Percentiles rank a stretch among this genome's conserved stretches.
These are phyloP conservation scores for Gisinianus flammeolus DNA, from an alignment of 2,888 invertebrate genomes.

Conservation along the genomic window DNA sequence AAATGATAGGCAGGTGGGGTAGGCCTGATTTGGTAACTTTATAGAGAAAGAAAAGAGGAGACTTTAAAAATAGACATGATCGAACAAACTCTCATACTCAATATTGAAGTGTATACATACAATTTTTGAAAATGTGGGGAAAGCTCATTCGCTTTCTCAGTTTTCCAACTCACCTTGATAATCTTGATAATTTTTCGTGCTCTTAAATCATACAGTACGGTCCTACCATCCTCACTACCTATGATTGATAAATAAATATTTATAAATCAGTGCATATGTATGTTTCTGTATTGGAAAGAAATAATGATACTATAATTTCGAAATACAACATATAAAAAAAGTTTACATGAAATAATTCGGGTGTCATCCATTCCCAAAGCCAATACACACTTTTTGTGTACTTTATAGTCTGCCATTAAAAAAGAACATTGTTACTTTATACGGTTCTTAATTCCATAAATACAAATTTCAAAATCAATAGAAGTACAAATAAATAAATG, in stretches of 20 bases:
- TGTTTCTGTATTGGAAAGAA: no score
- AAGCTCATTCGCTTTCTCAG: no score
- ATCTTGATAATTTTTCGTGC: constrained; percentile 32
- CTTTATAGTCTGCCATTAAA: constrained; percentile 20
- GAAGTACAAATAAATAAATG: not conserved
- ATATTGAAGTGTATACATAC: no score
- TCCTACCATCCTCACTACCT: constrained; percentile 52
- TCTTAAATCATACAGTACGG: constrained; percentile 44
- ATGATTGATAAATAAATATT: no score
- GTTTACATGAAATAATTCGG: constrained; percentile 48
- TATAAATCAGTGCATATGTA: no score
- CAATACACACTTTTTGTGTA: constrained; percentile 52
- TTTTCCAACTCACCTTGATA: constrained; percentile 45
- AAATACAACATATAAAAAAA: no score
- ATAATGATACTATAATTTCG: no score
- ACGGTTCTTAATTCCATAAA: no score
- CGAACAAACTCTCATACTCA: no score
- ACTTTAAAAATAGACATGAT: no score
- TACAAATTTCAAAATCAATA: no score
- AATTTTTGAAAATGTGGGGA: no score
- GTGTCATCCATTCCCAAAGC: constrained; percentile 53
- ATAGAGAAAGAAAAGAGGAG: not conserved
- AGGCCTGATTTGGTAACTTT: constrained; percentile 30
- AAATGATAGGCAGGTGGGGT: constrained; percentile 56
- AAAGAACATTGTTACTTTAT: not conserved